A percentile compares a stretch with the other conserved stretches of the same genome.
These are phyloP conservation scores for Schizopygopsis malacanthus DNA, from an alignment of 2,797 vertebrate genomes.

Conservation along the genomic window DNA sequence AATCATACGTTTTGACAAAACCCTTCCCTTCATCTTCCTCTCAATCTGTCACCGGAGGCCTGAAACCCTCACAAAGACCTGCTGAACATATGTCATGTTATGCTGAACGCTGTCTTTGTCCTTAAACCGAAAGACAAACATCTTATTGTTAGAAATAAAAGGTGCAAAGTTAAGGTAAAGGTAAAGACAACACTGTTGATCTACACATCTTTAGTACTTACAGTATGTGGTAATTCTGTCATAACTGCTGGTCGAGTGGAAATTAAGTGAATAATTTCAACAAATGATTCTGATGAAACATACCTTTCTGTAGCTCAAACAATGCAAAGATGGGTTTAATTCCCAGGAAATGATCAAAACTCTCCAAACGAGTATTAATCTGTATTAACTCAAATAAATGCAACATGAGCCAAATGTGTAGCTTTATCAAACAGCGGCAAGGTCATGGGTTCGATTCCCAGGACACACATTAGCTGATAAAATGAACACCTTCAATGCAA, in stretches of 20 bases:
- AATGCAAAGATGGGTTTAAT: neutral
- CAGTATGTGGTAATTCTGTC: neutral
- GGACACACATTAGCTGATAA: neutral
- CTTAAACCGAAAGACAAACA: neutral
- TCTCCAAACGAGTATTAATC: too few relatives aligned
- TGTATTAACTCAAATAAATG: too few relatives aligned
- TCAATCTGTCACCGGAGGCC: constrained; percentile 20
- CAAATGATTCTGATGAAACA: neutral
- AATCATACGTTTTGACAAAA: constrained; percentile 41
- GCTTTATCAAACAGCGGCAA: neutral
- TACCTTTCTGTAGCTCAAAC: neutral
- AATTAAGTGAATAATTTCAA: neutral
- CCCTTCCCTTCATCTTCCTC: constrained; percentile 30
- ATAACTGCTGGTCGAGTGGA: neutral
- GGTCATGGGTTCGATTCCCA: neutral
- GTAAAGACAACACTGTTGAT: neutral
- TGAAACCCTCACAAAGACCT: constrained; percentile 31
- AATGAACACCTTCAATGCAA: neutral
- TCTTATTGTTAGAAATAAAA: constrained; percentile 20
- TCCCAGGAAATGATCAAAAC: neutral
- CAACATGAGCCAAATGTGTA: neutral
- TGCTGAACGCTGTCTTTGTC: neutral
- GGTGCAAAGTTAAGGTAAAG: neutral
- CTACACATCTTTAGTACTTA: neutral
- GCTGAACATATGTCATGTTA: constrained; percentile 14